A percentile compares a stretch with the other conserved stretches of the same genome.
Conservation (phyloP, 2,113 vertebrate species). For the Megaleporinus macrocephalus region DNA sequence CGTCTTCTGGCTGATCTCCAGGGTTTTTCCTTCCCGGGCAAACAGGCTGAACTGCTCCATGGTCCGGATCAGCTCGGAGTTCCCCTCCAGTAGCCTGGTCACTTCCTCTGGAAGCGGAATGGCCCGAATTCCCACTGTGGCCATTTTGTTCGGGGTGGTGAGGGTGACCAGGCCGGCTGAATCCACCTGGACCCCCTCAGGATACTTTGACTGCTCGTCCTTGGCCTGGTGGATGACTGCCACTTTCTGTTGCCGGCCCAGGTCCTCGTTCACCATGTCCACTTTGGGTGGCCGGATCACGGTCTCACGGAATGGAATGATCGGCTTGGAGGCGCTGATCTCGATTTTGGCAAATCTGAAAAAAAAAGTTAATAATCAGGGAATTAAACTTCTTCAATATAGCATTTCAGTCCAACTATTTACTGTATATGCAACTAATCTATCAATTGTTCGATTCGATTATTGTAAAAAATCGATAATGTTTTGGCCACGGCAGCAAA, state of each 20-base stretch:
- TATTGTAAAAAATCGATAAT: no score
- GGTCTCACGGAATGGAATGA: conserved; percentile 95
- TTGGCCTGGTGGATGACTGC: conserved; percentile 91
- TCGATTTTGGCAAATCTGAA: conserved; percentile 93
- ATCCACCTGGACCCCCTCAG: conserved; percentile 86
- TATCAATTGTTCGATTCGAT: no score
- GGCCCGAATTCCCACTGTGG: conserved; percentile 85
- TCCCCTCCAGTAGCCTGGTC: conserved; percentile 86
- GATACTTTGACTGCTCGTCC: conserved; percentile 84
- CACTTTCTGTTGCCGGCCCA: conserved; percentile 93
- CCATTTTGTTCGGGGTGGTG: conserved; percentile 88
- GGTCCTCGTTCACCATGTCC: conserved; percentile 99
- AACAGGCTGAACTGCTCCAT: conserved; percentile 87
- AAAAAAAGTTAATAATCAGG: no score
- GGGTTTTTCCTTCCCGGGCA: conserved; percentile 81
- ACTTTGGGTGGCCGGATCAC: conserved; percentile 93
- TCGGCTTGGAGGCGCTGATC: conserved; percentile 91
- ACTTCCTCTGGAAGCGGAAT: conserved; percentile 87
- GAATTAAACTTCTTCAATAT: no score
- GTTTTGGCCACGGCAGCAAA: no score
- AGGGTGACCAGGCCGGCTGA: conserved; percentile 86
- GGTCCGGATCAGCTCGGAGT: conserved; percentile 85
- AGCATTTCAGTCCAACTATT: no score
- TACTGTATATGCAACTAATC: no score
- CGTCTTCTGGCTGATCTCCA: conserved; percentile 78